Evolutionary conservation across 1,140 invertebrate species (phyloP).

Genomic region (Batillaria attramentaria): DNA sequence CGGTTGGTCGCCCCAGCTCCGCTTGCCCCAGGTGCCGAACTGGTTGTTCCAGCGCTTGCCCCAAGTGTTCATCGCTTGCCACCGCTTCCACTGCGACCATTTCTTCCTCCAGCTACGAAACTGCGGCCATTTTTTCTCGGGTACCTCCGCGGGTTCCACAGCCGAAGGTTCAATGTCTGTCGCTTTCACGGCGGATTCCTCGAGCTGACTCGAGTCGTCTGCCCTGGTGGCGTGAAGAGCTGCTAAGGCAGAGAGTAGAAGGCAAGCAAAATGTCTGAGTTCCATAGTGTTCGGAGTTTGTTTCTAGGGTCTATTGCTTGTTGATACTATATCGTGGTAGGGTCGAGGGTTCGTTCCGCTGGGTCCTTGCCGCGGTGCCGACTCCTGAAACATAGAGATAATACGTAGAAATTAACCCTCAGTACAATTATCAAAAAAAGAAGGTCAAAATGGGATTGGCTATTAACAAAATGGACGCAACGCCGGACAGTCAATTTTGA

Average conservation of each 20-base stretch:
- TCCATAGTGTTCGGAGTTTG: too few species aligned
- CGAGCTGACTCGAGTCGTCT: background rate
- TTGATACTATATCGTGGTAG: too few species aligned
- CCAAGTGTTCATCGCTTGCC: slow-evolving; percentile 24
- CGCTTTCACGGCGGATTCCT: background rate
- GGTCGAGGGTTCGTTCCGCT: too few species aligned
- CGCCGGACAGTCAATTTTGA: too few species aligned
- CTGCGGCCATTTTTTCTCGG: slow-evolving; percentile 7
- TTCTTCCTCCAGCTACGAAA: slow-evolving; percentile 24
- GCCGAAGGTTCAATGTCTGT: background rate
- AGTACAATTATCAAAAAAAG: too few species aligned
- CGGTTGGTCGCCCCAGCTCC: slow-evolving; percentile 15
- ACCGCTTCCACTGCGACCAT: slow-evolving; percentile 24
- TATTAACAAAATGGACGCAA: too few species aligned
- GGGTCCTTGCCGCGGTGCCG: too few species aligned
- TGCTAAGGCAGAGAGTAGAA: background rate
- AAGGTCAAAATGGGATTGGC: too few species aligned
- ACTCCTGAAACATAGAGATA: too few species aligned
- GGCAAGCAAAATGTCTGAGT: background rate
- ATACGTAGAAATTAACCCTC: too few species aligned
- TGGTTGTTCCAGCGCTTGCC: slow-evolving; percentile 31
- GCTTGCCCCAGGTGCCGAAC: slow-evolving; percentile 30
- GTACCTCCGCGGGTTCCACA: background rate
- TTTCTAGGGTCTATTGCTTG: too few species aligned
- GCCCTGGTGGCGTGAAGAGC: slow-evolving; percentile 1